Conservation (phyloP, 2,113 vertebrate species). For the Toxotes chatareus region DNA sequence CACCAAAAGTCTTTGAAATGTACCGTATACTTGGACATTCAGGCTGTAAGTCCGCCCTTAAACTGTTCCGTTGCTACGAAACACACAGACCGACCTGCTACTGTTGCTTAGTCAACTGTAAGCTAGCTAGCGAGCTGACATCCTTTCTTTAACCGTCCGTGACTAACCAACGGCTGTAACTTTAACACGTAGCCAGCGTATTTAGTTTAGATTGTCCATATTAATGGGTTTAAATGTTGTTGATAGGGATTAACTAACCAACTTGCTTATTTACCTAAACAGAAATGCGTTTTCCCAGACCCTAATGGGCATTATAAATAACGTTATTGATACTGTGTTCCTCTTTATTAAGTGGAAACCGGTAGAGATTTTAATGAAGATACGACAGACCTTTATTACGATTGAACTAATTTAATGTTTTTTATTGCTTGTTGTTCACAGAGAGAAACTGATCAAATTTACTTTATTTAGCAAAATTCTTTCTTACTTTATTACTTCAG, state of each 20-base stretch:
- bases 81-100: background rate
- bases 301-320: background rate
- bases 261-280: background rate
- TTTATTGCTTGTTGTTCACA: background rate
- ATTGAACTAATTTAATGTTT: background rate
- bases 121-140: background rate
- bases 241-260: background rate
- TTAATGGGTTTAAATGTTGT: background rate
- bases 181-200: background rate
- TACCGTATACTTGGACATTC: slow-evolving; percentile 76
- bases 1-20: slow-evolving; percentile 78
- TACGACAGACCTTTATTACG: too few relatives aligned
- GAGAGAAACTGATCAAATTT: background rate
- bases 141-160: background rate
- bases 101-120: background rate
- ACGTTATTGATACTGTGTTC: background rate
- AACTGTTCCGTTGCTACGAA: background rate
- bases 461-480: background rate
- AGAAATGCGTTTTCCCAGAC: background rate
- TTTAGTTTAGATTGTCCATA: background rate
- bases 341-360: background rate
- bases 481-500: background rate
- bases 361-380: background rate
- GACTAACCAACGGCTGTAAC: background rate
- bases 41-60: slow-evolving; percentile 75